Evolutionary conservation across 2,888 invertebrate genomes (phyloP).

Genomic region (Stenichneumon culpator): DNA sequence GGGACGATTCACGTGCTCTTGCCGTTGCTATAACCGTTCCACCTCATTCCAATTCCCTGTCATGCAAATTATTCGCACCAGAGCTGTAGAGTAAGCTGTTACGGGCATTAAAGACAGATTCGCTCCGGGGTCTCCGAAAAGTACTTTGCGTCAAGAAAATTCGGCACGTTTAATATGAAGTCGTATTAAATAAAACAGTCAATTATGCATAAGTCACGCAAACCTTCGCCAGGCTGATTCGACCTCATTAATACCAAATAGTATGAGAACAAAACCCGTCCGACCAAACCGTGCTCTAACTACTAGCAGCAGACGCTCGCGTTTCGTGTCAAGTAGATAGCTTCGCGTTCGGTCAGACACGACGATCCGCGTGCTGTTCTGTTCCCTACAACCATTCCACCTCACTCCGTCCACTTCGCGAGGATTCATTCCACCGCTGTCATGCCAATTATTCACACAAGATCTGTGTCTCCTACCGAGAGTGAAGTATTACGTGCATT

Average conservation of each 20-base stretch:
- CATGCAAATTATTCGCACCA: conserved; percentile 43
- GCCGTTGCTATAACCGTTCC: not conserved
- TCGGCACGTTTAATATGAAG: no score
- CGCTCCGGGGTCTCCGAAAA: not conserved
- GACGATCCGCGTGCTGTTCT: not conserved
- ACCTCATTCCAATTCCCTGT: not conserved
- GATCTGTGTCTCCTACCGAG: conserved; percentile 24
- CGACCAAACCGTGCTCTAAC: not conserved
- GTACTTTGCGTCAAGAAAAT: not conserved
- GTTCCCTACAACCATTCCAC: not conserved
- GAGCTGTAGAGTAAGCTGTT: conserved; percentile 28
- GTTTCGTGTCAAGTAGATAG: not conserved
- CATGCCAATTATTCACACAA: conserved; percentile 46
- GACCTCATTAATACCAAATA: no score
- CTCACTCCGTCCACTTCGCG: not conserved
- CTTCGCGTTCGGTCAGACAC: not conserved
- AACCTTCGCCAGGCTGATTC: no score
- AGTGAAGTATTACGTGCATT: conserved; percentile 29
- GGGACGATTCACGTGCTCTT: not conserved
- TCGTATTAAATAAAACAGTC: no score
- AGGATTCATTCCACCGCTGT: not conserved
- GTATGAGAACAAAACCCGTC: not conserved
- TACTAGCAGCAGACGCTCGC: not conserved
- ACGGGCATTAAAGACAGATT: not conserved
- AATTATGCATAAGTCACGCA: no score